A percentile compares a stretch with the other conserved stretches of the same genome.
These are phyloP conservation scores for Ceriagrion tenellum DNA, from an alignment of 2,888 invertebrate species.

Conservation along the genomic window DNA sequence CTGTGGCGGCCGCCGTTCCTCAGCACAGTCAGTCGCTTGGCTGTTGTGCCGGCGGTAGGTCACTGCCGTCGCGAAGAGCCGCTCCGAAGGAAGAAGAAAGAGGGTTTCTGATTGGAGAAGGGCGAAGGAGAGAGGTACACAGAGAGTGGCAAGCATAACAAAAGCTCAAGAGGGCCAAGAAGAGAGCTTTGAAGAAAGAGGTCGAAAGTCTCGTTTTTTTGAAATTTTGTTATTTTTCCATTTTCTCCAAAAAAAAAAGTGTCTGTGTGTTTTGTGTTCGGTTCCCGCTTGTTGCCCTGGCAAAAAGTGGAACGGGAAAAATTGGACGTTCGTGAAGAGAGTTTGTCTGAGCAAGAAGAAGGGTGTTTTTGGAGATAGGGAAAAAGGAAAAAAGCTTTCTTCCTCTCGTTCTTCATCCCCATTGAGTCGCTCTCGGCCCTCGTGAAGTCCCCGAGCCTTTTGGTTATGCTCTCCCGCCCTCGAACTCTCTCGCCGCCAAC, in stretches of 20 bases:
- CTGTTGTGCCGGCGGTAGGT: conserved; percentile 57
- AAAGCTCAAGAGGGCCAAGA: background rate
- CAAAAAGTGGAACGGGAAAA: background rate
- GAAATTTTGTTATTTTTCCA: background rate
- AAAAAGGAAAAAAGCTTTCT: background rate
- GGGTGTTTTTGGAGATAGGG: background rate
- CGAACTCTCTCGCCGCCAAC: conserved; percentile 21
- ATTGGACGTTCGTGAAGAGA: background rate
- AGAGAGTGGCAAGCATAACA: conserved; percentile 9
- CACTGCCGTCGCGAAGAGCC: background rate
- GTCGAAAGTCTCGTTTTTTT: background rate
- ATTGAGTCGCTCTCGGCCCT: no score
- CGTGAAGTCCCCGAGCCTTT: background rate
- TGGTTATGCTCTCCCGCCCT: conserved; percentile 16
- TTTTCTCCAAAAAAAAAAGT: background rate
- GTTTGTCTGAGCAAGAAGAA: background rate
- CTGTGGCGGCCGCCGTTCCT: background rate
- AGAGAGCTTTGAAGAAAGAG: conserved; percentile 6
- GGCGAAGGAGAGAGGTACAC: conserved; percentile 33
- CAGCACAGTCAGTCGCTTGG: conserved; percentile 57
- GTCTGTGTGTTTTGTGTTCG: background rate
- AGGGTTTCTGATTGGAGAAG: conserved; percentile 5
- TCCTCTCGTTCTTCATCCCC: conserved; percentile 3
- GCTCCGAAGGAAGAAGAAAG: background rate
- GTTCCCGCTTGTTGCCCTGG: background rate